Evolutionary conservation across 2,797 vertebrate species (phyloP).

Genomic region (Emydoidea blandingii): DNA sequence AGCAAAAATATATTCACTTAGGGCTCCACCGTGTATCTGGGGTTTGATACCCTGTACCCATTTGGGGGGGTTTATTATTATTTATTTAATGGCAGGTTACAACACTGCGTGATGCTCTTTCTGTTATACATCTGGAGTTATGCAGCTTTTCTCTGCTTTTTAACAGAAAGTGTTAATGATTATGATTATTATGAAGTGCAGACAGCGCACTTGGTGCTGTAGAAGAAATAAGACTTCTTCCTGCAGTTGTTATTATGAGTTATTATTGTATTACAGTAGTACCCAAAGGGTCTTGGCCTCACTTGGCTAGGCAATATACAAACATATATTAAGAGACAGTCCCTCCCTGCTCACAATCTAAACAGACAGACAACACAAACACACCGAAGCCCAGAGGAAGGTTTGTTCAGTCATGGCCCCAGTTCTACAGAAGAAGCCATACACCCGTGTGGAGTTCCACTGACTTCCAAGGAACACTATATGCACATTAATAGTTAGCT

Average conservation of each 20-base stretch:
- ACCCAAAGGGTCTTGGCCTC: neutral
- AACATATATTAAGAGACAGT: neutral
- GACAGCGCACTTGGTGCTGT: fast-evolving
- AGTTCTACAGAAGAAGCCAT: no score
- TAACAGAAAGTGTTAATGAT: neutral
- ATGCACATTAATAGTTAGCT: no score
- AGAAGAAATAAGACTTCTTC: fast-evolving
- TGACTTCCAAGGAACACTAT: fast-evolving
- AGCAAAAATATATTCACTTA: neutral
- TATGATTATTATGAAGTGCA: fast-evolving
- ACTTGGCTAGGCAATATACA: fast-evolving
- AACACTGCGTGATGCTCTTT: fast-evolving
- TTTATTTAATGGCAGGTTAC: fast-evolving
- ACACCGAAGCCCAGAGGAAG: neutral
- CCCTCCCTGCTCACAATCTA: no score
- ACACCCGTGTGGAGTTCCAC: no score
- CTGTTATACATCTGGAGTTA: neutral
- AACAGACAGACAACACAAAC: neutral
- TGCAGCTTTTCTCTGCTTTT: fast-evolving
- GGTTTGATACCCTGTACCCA: neutral
- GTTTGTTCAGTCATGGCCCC: neutral
- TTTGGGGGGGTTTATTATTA: neutral
- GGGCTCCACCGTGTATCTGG: fast-evolving
- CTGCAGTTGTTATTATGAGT: neutral
- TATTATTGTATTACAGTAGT: fast-evolving